Evolutionary conservation across 2,113 vertebrate genomes (phyloP).

Genomic region (Labeo rohita): DNA sequence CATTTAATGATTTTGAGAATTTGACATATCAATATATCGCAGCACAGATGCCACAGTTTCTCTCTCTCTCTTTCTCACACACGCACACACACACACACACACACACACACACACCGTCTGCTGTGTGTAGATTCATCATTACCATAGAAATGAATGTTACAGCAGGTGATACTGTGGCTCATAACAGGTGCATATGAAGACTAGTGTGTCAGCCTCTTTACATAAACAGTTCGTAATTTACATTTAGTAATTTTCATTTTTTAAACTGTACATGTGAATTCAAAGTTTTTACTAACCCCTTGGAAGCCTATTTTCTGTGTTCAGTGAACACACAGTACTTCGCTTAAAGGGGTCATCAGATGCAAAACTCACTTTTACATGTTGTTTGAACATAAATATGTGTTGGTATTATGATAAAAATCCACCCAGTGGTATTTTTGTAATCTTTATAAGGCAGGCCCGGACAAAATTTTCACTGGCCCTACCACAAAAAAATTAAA

Average conservation of each 20-base stretch:
- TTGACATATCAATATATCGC: not conserved
- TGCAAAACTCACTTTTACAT: too few relatives aligned
- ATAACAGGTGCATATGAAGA: conserved; percentile 2
- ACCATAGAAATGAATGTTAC: not conserved
- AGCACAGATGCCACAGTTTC: not conserved
- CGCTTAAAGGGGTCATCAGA: not conserved
- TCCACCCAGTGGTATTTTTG: too few relatives aligned
- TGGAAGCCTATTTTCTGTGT: not conserved
- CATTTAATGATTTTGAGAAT: not conserved
- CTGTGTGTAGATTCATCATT: not conserved
- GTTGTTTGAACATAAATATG: too few relatives aligned
- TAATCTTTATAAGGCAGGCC: too few relatives aligned
- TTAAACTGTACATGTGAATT: not conserved
- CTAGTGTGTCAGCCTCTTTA: not conserved
- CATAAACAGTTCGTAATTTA: not conserved
- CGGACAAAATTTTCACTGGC: too few relatives aligned
- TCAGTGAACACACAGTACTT: not conserved
- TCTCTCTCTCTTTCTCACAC: not conserved
- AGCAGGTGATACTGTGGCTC: not conserved
- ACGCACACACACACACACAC: not conserved
- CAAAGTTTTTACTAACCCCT: not conserved
- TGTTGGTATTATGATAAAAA: too few relatives aligned
- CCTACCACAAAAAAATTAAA: too few relatives aligned
- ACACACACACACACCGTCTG: not conserved
- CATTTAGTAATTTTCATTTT: not conserved